Evolutionary conservation across 2,113 vertebrate species (phyloP).

Genomic region (Nothocercus julius): DNA sequence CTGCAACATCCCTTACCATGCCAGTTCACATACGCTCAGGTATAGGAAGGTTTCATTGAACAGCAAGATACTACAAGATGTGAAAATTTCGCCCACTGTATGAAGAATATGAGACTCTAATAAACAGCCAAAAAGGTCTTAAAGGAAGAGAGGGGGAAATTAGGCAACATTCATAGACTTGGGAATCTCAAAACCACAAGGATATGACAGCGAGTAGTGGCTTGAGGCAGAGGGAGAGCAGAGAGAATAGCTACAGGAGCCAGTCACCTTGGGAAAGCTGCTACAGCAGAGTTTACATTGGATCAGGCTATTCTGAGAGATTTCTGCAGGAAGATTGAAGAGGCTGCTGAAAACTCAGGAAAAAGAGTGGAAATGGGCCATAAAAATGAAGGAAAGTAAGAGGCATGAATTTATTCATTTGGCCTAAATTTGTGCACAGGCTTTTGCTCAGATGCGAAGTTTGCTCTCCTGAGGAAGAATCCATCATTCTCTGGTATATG

Average conservation of each 20-base stretch:
- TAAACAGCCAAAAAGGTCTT: not conserved
- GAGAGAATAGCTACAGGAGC: constrained; percentile 19
- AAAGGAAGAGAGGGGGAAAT: constrained; percentile 1
- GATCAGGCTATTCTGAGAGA: constrained; percentile 28
- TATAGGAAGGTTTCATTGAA: not conserved
- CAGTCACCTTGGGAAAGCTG: constrained; percentile 65
- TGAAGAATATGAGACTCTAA: constrained; percentile 1
- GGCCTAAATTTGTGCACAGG: not conserved
- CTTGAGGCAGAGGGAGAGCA: not conserved
- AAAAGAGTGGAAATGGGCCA: constrained; percentile 52
- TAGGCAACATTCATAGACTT: not conserved
- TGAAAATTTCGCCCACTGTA: not conserved
- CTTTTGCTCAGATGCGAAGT: constrained; percentile 22
- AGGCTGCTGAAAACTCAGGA: constrained; percentile 51
- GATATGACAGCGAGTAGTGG: not conserved
- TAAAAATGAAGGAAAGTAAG: constrained; percentile 47
- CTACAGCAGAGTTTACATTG: constrained; percentile 42
- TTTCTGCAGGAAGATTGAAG: constrained; percentile 53
- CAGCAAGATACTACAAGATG: not conserved
- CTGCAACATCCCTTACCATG: not conserved
- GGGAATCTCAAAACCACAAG: not conserved
- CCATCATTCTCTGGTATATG: not conserved
- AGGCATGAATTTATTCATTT: constrained; percentile 21
- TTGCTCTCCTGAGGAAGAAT: constrained; percentile 8
- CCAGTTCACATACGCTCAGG: not conserved